Evolutionary conservation across 2,797 vertebrate species (phyloP), one percentile per base, ranked within the genome.

Genomic region (Micrastur ruficollis): DNA sequence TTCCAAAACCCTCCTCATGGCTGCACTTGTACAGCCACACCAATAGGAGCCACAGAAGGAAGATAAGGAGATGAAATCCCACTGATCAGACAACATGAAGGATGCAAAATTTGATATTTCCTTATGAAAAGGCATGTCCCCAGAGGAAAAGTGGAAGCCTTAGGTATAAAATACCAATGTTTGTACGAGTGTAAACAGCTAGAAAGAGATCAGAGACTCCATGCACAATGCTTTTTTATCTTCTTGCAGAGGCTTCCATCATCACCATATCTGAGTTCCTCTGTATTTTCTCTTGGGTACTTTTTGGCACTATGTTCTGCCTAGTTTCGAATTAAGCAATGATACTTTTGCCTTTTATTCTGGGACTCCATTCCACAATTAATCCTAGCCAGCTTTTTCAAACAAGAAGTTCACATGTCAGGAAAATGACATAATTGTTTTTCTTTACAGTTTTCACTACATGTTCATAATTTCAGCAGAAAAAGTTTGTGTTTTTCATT

Each of bases 401-500:
- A 96, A 87, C 44, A 85, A 91, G 71, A 95, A 79, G 58, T 81
- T 88, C 87, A 79, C 81, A 81, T 95, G 73, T 97, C 90, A 94
- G 76, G 82, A 90, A 97, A 93, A 90, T 96, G 86, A 97, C 81
- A 86, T 96, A 94, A 96, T 96, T 94, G 94, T 96, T 96, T 97
- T 91, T 93, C 93, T 86, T 94, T 82, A 93, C 47, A 90, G 62
- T 83, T 94, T 94, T 93, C 78, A 86, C 0, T 23, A 65, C 34
- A 42, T 9, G 22, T n/a, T 92, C 53, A 68, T 66, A 72, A 79
- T 88, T 92, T 79, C 73, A 75, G 72, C 59, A 90, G 67, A 71
- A 91, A 67, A 85, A 81, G 21, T 18, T 71, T 72, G 53, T 62
- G 55, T 7, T 95, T 82, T 85, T 73, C 26, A 56, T 88, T 92